A percentile compares a stretch with the other conserved stretches of the same genome.
phyloP scores from a whole-genome alignment of 2,888 invertebrate genomes.

The Rhagophthalmus giganteus region DNA sequence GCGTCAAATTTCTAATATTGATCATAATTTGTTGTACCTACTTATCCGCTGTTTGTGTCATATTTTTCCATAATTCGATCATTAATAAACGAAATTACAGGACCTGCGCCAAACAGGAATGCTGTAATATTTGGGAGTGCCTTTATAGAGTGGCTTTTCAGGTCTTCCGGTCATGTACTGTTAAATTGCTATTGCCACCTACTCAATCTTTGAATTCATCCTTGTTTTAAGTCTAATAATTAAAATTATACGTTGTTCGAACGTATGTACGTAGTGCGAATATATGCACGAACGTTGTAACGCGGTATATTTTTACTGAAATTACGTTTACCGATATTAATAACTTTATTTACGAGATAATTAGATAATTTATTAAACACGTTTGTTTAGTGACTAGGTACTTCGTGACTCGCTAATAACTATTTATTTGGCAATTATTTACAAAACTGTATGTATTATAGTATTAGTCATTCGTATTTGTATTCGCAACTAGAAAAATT shows the following conservation, averaged over 20 bases:
- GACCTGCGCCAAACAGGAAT: constrained; percentile 22
- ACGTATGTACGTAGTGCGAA: too few relatives aligned
- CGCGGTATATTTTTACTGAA: too few relatives aligned
- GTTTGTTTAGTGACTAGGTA: not conserved
- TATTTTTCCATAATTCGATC: constrained; percentile 19
- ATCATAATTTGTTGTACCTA: constrained; percentile 1
- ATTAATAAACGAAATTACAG: constrained; percentile 23
- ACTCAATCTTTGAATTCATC: constrained; percentile 13
- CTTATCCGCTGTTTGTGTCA: constrained; percentile 4
- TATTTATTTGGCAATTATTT: not conserved
- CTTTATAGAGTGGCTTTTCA: constrained; percentile 25
- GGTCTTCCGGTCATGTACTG: constrained; percentile 31
- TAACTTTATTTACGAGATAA: too few relatives aligned
- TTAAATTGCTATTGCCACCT: constrained; percentile 26
- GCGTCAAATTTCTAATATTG: not conserved
- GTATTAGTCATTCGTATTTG: too few relatives aligned
- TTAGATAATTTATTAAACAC: not conserved
- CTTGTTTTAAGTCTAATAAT: constrained; percentile 10
- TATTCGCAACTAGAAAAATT: too few relatives aligned
- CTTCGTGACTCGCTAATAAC: too few relatives aligned
- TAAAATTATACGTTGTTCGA: constrained; percentile 1
- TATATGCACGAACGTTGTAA: too few relatives aligned
- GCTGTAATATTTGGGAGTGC: constrained; percentile 30
- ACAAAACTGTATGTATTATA: too few relatives aligned
- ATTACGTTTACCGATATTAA: too few relatives aligned